These are phyloP conservation scores for Andrena haemorrhoa DNA, from an alignment of 2,888 invertebrate species.

Conservation along the genomic window DNA sequence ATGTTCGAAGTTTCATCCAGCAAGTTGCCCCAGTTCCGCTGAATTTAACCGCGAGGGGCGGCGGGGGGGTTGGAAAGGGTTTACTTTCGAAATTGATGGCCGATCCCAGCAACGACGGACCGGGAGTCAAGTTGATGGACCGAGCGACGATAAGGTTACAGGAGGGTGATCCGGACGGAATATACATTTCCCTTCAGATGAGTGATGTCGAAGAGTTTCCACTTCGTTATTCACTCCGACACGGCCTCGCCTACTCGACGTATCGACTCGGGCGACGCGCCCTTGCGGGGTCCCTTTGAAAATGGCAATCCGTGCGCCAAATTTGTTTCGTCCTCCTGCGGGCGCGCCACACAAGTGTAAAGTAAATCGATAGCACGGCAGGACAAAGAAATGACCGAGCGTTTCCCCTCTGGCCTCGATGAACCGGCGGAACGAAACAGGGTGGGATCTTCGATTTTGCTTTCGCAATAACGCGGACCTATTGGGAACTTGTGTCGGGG, in stretches of 20 bases:
- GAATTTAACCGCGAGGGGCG: constrained; percentile 36
- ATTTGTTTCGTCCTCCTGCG: constrained; percentile 51
- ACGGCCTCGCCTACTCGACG: constrained; percentile 29
- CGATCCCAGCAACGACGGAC: constrained; percentile 73
- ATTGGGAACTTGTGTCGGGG: background rate
- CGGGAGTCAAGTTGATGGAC: constrained; percentile 80
- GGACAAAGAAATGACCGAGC: constrained; percentile 5
- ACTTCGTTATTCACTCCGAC: constrained; percentile 76
- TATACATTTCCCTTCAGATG: constrained; percentile 79
- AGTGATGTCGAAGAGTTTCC: constrained; percentile 79
- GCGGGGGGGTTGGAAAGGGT: constrained; percentile 59
- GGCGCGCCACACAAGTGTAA: background rate
- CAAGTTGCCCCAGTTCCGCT: constrained; percentile 35
- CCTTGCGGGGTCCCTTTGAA: constrained; percentile 40
- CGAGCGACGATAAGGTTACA: constrained; percentile 79
- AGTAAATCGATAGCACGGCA: constrained; percentile 26
- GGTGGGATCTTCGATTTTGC: constrained; percentile 9
- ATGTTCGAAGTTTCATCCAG: constrained; percentile 35
- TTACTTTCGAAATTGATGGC: constrained; percentile 79
- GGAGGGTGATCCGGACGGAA: constrained; percentile 76
- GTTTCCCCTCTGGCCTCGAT: constrained; percentile 14
- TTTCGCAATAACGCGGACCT: constrained; percentile 24
- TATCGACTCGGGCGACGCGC: constrained; percentile 47
- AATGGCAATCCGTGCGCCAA: constrained; percentile 55
- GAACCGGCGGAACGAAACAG: constrained; percentile 26